A percentile compares a stretch with the other conserved stretches of the same genome.
phyloP scores from a whole-genome alignment of 2,797 vertebrate species.

The Helostoma temminkii region DNA sequence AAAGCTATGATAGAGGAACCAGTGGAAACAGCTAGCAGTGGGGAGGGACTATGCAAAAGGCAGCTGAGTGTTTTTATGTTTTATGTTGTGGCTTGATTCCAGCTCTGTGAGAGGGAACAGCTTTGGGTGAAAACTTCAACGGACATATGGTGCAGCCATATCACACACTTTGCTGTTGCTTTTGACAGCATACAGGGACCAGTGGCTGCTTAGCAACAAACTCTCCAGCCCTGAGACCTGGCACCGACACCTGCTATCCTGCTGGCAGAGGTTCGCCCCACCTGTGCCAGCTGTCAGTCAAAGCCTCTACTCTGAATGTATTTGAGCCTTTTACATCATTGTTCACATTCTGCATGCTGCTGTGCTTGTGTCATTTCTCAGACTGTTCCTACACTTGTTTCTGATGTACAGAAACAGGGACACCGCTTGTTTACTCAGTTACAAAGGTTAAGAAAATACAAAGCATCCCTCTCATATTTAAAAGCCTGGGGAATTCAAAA shows the following conservation, averaged over 20 bases:
- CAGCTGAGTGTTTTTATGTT: slow-evolving; percentile 43
- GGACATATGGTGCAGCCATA: slow-evolving; percentile 61
- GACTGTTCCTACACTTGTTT: slow-evolving; percentile 16
- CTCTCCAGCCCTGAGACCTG: slow-evolving; percentile 62
- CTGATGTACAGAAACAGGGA: slow-evolving; percentile 7
- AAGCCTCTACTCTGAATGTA: slow-evolving; percentile 12
- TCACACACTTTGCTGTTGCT: slow-evolving; percentile 46
- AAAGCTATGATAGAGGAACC: slow-evolving; percentile 1
- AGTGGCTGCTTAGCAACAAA: slow-evolving; percentile 77
- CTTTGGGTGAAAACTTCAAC: slow-evolving; percentile 37
- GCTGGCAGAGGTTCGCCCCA: slow-evolving; percentile 58
- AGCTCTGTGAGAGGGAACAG: slow-evolving; percentile 23
- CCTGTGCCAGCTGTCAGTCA: slow-evolving; percentile 79
- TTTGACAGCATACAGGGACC: slow-evolving; percentile 63
- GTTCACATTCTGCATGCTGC: slow-evolving; percentile 17
- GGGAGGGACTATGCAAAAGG: slow-evolving; percentile 20
- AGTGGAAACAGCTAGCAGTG: slow-evolving; percentile 22
- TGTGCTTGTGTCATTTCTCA: slow-evolving; percentile 1
- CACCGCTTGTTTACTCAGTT: slow-evolving; percentile 29
- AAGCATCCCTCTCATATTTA: neutral
- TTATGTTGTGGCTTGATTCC: slow-evolving; percentile 35
- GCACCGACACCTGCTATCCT: slow-evolving; percentile 61
- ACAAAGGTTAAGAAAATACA: slow-evolving; percentile 2
- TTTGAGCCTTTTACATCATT: slow-evolving; percentile 31
- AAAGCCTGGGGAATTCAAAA: slow-evolving; percentile 20